Conservation (phyloP, 2,888 invertebrate genomes). For the Yponomeuta sedellus region DNA sequence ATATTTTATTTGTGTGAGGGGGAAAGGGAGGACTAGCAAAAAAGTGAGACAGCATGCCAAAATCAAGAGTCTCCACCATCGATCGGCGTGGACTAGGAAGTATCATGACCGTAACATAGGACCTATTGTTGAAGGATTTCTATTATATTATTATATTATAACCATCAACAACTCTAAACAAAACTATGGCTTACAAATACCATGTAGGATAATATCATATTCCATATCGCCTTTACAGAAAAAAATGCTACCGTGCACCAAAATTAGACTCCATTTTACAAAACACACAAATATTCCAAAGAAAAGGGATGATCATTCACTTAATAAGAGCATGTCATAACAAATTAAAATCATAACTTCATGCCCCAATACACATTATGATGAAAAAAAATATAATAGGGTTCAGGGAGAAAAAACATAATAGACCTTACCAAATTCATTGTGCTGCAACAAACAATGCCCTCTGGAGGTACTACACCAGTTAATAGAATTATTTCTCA, state of each 20-base stretch:
- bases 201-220: constrained; percentile 46
- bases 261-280: constrained; percentile 17
- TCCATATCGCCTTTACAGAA: constrained; percentile 32
- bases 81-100: constrained; percentile 48
- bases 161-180: constrained; percentile 29
- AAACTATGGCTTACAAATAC: background rate
- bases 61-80: constrained; percentile 72
- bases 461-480: constrained; percentile 40
- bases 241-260: constrained; percentile 20
- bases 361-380: constrained; percentile 57
- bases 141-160: too few species aligned
- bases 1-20: constrained; percentile 48
- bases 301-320: constrained; percentile 34
- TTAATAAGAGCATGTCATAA: constrained; percentile 69
- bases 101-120: constrained; percentile 25
- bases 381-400: constrained; percentile 40
- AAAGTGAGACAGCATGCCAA: constrained; percentile 47
- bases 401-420: constrained; percentile 39
- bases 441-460: constrained; percentile 63
- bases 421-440: constrained; percentile 71
- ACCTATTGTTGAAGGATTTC: background rate
- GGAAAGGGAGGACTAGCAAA: constrained; percentile 55
- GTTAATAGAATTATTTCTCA: constrained; percentile 51
- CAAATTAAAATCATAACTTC: constrained; percentile 73
- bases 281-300: constrained; percentile 24